A percentile compares a stretch with the other conserved stretches of the same genome.
Conservation (phyloP, 2,888 invertebrate species). For the Trachelus stipa region DNA sequence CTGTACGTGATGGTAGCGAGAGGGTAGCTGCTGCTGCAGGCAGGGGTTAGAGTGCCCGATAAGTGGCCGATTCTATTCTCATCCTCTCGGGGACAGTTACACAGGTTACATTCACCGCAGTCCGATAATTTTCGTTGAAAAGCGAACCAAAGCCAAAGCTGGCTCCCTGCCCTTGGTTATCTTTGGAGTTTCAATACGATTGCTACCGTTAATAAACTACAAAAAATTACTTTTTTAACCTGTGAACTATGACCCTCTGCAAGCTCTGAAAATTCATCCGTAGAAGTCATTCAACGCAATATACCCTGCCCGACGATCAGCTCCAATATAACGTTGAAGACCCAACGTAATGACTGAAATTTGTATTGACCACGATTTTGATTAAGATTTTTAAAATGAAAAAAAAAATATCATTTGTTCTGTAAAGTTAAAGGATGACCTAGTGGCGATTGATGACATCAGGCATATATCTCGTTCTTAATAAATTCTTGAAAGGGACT, state of each 20-base stretch:
- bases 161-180: background rate
- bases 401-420: background rate
- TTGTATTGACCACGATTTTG: background rate
- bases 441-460: background rate
- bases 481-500: constrained; percentile 15
- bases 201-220: background rate
- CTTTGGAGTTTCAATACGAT: background rate
- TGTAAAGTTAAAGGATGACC: background rate
- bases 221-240: background rate
- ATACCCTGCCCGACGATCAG: background rate
- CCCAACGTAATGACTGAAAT: background rate
- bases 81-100: constrained; percentile 54
- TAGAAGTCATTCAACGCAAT: no score
- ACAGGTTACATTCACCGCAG: constrained; percentile 48
- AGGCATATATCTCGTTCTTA: background rate
- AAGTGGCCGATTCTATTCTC: constrained; percentile 55
- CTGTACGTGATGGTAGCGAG: constrained; percentile 21
- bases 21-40: constrained; percentile 13
- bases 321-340: background rate
- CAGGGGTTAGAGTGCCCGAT: constrained; percentile 41
- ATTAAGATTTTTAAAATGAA: no score
- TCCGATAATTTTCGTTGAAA: constrained; percentile 54
- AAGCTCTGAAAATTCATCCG: no score
- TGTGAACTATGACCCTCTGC: background rate
- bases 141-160: constrained; percentile 33